These are phyloP conservation scores for Pseudopleuronectes americanus DNA, from an alignment of 2,797 vertebrate genomes.

Conservation along the genomic window DNA sequence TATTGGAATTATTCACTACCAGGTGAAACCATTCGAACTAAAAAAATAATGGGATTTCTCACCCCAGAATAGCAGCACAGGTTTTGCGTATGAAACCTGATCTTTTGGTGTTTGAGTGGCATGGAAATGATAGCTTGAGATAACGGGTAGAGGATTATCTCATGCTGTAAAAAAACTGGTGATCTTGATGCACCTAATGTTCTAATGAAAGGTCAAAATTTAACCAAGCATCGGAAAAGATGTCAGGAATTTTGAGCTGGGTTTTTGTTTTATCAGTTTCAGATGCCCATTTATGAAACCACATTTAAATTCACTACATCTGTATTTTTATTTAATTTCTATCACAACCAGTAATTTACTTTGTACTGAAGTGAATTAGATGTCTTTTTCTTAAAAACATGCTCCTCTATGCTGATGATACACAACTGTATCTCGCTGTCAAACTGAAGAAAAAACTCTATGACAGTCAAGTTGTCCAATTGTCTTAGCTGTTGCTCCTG, in stretches of 20 bases:
- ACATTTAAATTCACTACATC: too few species aligned
- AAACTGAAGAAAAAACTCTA: too few species aligned
- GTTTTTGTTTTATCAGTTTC: not conserved
- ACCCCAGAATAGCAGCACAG: conserved; percentile 50
- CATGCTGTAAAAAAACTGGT: not conserved
- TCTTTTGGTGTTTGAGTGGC: conserved; percentile 30
- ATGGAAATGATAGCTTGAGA: conserved; percentile 11
- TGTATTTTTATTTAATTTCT: too few species aligned
- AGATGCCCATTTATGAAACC: not conserved
- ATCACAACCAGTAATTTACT: too few species aligned
- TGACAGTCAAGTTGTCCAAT: too few species aligned
- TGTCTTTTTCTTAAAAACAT: not conserved
- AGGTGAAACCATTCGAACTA: conserved; percentile 74
- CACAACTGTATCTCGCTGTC: too few species aligned
- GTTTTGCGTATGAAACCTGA: conserved; percentile 35
- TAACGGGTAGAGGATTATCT: conserved; percentile 20
- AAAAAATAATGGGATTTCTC: conserved; percentile 72
- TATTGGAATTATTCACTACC: conserved; percentile 68
- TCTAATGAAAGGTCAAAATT: conserved; percentile 2
- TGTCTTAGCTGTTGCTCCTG: too few species aligned
- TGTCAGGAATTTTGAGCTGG: too few species aligned
- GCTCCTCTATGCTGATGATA: not conserved
- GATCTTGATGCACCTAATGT: not conserved
- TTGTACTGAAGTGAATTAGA: not conserved
- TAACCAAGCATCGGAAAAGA: not conserved